Percentiles rank a stretch among this genome's conserved stretches.
Evolutionary conservation across 2,888 invertebrate genomes (phyloP).

Genomic region (Standfussiana lucernea): DNA sequence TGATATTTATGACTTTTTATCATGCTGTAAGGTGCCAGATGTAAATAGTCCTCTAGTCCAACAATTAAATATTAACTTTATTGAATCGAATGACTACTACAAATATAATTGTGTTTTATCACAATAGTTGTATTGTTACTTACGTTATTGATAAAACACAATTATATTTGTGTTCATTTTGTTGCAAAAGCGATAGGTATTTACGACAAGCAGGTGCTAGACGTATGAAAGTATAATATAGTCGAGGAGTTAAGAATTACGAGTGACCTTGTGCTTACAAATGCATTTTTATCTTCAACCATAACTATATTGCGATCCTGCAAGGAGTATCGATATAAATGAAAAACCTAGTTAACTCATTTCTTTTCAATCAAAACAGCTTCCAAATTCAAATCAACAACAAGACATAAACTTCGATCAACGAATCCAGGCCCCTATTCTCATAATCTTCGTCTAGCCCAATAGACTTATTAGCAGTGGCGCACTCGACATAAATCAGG

Average conservation of each 20-base stretch:
- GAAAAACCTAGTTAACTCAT: background rate
- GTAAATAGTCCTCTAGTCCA: background rate
- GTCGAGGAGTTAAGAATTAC: background rate
- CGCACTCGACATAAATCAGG: constrained; percentile 62
- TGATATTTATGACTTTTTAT: background rate
- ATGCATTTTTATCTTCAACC: background rate
- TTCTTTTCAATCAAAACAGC: background rate
- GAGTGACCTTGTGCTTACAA: background rate
- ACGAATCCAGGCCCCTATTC: constrained; percentile 38
- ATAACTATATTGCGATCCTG: background rate
- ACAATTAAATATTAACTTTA: too few species aligned
- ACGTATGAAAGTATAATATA: too few species aligned
- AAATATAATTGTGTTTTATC: too few species aligned
- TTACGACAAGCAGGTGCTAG: too few species aligned
- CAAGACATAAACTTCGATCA: constrained; percentile 24
- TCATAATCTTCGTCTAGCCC: constrained; percentile 64
- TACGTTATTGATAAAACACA: too few species aligned
- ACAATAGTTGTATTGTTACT: too few species aligned
- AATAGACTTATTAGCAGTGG: constrained; percentile 64
- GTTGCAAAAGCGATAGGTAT: too few species aligned
- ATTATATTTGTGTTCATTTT: too few species aligned
- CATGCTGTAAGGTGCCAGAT: background rate
- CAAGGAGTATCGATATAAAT: background rate
- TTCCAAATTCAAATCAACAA: constrained; percentile 9
- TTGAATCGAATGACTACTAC: too few species aligned